Evolutionary conservation across 2,888 invertebrate species (phyloP).

Genomic region (Dryadula phaetusa): DNA sequence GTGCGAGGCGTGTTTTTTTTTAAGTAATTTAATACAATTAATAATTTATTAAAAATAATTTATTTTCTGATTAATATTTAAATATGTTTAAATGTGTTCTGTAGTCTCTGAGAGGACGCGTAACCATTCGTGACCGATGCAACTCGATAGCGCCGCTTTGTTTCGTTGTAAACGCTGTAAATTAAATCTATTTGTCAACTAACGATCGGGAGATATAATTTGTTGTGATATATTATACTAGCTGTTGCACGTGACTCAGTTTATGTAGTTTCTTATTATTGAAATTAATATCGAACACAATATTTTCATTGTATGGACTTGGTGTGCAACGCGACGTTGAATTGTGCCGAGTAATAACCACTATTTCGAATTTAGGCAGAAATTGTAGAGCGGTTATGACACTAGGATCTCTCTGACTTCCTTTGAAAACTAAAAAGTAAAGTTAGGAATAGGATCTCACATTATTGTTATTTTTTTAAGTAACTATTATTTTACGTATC

Average conservation of each 20-base stretch:
- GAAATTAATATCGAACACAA: neutral
- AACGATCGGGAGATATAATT: slow-evolving; percentile 61
- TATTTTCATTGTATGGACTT: too few relatives aligned
- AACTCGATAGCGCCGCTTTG: slow-evolving; percentile 76
- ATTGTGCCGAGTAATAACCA: too few relatives aligned
- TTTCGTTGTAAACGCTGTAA: slow-evolving; percentile 82
- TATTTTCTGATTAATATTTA: neutral
- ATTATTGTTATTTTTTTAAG: too few relatives aligned
- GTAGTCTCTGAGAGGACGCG: slow-evolving; percentile 1
- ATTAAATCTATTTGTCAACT: slow-evolving; percentile 84
- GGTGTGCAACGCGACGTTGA: too few relatives aligned
- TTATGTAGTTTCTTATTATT: neutral
- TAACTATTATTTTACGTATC: too few relatives aligned
- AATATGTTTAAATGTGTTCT: neutral
- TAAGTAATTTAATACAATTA: too few relatives aligned
- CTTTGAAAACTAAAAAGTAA: too few relatives aligned
- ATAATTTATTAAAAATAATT: neutral
- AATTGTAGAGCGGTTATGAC: too few relatives aligned
- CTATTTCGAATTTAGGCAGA: too few relatives aligned
- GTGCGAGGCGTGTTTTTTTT: too few relatives aligned
- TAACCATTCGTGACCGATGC: slow-evolving; percentile 76
- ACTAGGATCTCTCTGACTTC: too few relatives aligned
- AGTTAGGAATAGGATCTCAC: too few relatives aligned
- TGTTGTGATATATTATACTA: slow-evolving; percentile 14
- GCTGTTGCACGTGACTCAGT: neutral